phyloP scores from a whole-genome alignment of 1,140 invertebrate species.

The Lepeophtheirus salmonis region DNA sequence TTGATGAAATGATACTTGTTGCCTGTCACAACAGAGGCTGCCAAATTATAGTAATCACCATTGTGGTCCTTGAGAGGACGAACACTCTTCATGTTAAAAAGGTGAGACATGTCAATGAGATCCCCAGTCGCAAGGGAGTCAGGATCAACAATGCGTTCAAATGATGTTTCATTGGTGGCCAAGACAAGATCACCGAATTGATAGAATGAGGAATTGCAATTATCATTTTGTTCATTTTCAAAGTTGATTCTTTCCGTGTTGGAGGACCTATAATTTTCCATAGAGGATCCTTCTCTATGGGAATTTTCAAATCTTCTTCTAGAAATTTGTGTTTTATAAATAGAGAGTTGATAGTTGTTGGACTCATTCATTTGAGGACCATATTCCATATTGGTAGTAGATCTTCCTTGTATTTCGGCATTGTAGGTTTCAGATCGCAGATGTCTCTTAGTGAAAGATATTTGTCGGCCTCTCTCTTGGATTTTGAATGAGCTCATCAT shows the following conservation, averaged over 20 bases:
- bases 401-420: no score
- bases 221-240: slow-evolving; percentile 21
- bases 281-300: not conserved
- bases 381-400: not conserved
- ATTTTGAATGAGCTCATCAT: slow-evolving; percentile 5
- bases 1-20: slow-evolving; percentile 25
- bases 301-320: not conserved
- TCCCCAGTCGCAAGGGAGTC: slow-evolving; percentile 22
- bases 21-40: slow-evolving; percentile 23
- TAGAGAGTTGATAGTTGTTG: not conserved
- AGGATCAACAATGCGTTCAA: slow-evolving; percentile 24
- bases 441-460: slow-evolving; percentile 2
- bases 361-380: not conserved
- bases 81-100: slow-evolving; percentile 1
- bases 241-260: not conserved
- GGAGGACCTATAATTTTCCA: not conserved
- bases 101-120: slow-evolving; percentile 17
- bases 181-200: slow-evolving; percentile 24
- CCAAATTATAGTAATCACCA: slow-evolving; percentile 24
- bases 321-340: not conserved
- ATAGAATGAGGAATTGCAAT: slow-evolving; percentile 21
- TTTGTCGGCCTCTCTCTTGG: not conserved
- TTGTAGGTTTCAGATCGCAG: slow-evolving; percentile 7
- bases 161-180: slow-evolving; percentile 25
- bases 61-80: slow-evolving; percentile 23